Conservation (phyloP, 2,113 vertebrate genomes). For the Cyanoramphus novaezelandiae region DNA sequence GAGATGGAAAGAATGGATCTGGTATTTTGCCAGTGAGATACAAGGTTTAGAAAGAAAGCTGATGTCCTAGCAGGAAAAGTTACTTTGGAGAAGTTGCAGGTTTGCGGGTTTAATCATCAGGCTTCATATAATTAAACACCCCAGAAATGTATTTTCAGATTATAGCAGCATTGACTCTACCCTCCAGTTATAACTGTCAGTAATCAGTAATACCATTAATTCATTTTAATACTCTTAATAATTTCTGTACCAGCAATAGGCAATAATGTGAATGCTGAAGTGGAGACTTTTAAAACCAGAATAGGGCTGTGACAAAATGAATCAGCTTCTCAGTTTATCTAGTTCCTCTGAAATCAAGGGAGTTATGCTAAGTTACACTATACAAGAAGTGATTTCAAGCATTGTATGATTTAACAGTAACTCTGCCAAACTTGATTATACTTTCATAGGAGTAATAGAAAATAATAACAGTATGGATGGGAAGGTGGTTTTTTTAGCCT, state of each 20-base stretch:
- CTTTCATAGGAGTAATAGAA: not conserved
- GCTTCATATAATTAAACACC: constrained; percentile 5
- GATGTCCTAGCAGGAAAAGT: not conserved
- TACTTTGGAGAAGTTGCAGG: not conserved
- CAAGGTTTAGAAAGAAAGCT: constrained; percentile 15
- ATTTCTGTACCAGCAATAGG: not conserved
- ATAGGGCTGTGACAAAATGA: not conserved
- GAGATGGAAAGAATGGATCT: not conserved
- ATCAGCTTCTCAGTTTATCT: not conserved
- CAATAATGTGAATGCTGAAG: not conserved
- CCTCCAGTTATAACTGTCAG: not conserved
- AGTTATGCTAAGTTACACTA: not conserved
- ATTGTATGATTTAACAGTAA: not conserved
- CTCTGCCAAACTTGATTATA: not conserved
- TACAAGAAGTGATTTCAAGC: not conserved
- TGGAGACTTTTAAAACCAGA: not conserved
- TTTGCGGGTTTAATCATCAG: not conserved
- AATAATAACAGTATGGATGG: not conserved
- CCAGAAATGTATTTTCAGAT: constrained; percentile 2
- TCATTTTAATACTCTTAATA: not conserved
- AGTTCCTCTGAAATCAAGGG: not conserved
- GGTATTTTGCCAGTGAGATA: not conserved
- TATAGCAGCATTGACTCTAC: not conserved
- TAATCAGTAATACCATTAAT: constrained; percentile 10
- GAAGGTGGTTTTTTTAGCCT: not conserved